Conservation (phyloP, 2,113 vertebrate species). For the western clawed frog (Xenopus tropicalis) region UCB_Xtro_10.0 CM004444.2:166049501-166050000, state of each 20-base stretch:
- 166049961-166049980: conserved; percentile 13
- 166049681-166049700: background rate
- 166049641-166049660: conserved; percentile 4
- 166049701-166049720: background rate
- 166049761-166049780: background rate
- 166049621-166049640: background rate
- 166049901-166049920: conserved; percentile 28
- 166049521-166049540: background rate
- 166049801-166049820: background rate
- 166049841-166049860: conserved; percentile 17
- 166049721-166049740: background rate
- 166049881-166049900: conserved; percentile 19
- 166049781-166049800: conserved; percentile 1
- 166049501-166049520: background rate
- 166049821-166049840: conserved; percentile 12
- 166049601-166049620: conserved; percentile 15
- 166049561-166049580: background rate
- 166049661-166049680: background rate
- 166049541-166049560: background rate
- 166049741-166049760: background rate
- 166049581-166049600: background rate
- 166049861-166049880: conserved; percentile 39
- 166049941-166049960: conserved; percentile 30
- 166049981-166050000: conserved; percentile 27
- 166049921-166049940: conserved; percentile 13